Conservation (phyloP, 2,888 invertebrate species). For the Elegia similella region DNA sequence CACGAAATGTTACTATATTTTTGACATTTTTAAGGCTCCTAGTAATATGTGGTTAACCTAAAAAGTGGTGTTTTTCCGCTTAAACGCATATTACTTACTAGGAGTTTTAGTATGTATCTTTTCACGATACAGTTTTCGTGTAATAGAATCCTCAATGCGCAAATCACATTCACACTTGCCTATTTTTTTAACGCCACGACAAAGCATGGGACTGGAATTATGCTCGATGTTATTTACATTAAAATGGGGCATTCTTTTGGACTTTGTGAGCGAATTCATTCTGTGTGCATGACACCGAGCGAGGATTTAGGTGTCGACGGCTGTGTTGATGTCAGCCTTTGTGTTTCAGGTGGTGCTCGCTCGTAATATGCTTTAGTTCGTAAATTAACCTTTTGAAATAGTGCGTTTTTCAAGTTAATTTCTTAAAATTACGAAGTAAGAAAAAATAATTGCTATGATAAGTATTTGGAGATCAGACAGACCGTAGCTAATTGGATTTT, state of each 20-base stretch:
- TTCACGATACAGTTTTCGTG: too few relatives aligned
- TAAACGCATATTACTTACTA: too few relatives aligned
- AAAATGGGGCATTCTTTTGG: slow-evolving; percentile 39
- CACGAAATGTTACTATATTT: too few relatives aligned
- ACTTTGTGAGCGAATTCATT: slow-evolving; percentile 16
- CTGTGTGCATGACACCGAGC: slow-evolving; percentile 1
- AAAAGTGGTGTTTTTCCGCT: too few relatives aligned
- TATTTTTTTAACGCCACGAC: slow-evolving; percentile 46
- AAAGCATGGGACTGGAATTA: slow-evolving; percentile 41
- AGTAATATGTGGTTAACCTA: too few relatives aligned
- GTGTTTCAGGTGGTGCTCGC: background rate
- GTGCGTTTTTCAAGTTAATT: too few relatives aligned
- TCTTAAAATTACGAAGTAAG: too few relatives aligned
- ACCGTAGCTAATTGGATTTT: too few relatives aligned
- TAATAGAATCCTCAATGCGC: background rate
- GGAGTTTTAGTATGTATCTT: too few relatives aligned
- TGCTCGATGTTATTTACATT: slow-evolving; percentile 49
- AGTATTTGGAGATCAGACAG: too few relatives aligned
- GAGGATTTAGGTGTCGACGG: slow-evolving; percentile 1
- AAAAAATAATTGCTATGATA: too few relatives aligned
- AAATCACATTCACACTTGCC: background rate
- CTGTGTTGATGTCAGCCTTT: background rate
- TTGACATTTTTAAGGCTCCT: too few relatives aligned
- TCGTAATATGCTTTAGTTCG: background rate
- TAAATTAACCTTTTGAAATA: background rate